phyloP scores from a whole-genome alignment of 1,140 invertebrate genomes.

The Macrobrachium nipponense region DNA sequence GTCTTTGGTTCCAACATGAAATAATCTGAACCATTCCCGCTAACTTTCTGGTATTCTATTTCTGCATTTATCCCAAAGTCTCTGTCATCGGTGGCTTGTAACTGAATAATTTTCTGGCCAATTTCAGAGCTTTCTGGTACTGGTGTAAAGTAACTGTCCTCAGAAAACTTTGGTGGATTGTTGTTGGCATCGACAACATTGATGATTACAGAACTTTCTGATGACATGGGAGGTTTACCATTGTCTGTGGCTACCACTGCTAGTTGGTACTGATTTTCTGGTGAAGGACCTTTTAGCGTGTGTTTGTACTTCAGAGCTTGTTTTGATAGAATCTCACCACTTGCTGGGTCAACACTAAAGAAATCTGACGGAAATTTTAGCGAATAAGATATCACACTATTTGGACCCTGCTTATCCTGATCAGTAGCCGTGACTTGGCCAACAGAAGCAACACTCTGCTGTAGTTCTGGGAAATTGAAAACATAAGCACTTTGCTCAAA shows the following conservation, averaged over 20 bases:
- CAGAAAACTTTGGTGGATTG: constrained; percentile 82
- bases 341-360: constrained; percentile 90
- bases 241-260: constrained; percentile 90
- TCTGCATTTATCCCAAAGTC: constrained; percentile 90
- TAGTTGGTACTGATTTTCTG: constrained; percentile 88
- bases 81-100: constrained; percentile 81
- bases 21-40: constrained; percentile 82
- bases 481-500: constrained; percentile 89
- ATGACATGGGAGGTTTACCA: constrained; percentile 91
- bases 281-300: constrained; percentile 78
- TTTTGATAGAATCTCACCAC: constrained; percentile 90
- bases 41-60: constrained; percentile 82
- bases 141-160: constrained; percentile 81
- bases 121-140: constrained; percentile 81
- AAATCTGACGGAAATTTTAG: constrained; percentile 89
- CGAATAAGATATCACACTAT: constrained; percentile 92
- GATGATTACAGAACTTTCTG: constrained; percentile 84
- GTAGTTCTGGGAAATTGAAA: constrained; percentile 90
- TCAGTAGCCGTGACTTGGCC: constrained; percentile 90
- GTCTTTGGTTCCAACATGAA: constrained; percentile 81
- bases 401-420: constrained; percentile 91
- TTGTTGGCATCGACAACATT: constrained; percentile 93
- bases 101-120: constrained; percentile 75
- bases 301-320: constrained; percentile 84
- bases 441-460: constrained; percentile 82